These are phyloP conservation scores for Deilephila elpenor DNA, from an alignment of 2,888 invertebrate species.

Conservation along the genomic window DNA sequence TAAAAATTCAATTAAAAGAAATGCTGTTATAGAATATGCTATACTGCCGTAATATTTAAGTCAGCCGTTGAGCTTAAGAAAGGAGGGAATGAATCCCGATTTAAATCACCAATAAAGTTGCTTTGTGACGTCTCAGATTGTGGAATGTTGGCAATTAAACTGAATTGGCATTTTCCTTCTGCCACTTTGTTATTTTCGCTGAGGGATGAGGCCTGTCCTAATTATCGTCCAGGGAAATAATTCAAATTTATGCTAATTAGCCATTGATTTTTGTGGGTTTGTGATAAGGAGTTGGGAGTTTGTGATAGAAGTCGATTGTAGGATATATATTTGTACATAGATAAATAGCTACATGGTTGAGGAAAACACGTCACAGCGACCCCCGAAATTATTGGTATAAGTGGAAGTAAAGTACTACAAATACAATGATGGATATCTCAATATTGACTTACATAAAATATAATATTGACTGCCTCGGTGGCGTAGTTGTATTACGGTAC, in stretches of 20 bases:
- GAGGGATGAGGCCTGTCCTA: constrained; percentile 12
- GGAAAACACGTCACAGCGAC: too few species aligned
- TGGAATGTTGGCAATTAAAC: constrained; percentile 33
- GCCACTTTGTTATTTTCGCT: constrained; percentile 7
- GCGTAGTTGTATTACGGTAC: too few species aligned
- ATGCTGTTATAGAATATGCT: background rate
- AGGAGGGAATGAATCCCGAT: constrained; percentile 1
- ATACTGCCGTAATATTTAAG: background rate
- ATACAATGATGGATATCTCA: too few species aligned
- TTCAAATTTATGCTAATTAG: constrained; percentile 14
- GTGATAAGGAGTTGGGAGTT: too few species aligned
- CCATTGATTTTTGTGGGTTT: background rate
- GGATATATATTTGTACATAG: too few species aligned
- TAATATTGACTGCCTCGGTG: too few species aligned
- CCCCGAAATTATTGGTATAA: too few species aligned
- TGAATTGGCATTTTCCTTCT: constrained; percentile 19
- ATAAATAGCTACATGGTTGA: too few species aligned
- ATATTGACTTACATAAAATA: too few species aligned
- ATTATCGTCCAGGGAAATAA: background rate
- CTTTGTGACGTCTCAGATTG: constrained; percentile 25
- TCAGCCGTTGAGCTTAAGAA: background rate
- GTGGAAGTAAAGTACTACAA: too few species aligned
- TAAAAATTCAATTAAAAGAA: background rate
- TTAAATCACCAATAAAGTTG: constrained; percentile 3
- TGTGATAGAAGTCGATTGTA: too few species aligned